These are phyloP conservation scores for Molossus molossus DNA, from an alignment of 2,797 vertebrate genomes.

Conservation along the genomic window DNA sequence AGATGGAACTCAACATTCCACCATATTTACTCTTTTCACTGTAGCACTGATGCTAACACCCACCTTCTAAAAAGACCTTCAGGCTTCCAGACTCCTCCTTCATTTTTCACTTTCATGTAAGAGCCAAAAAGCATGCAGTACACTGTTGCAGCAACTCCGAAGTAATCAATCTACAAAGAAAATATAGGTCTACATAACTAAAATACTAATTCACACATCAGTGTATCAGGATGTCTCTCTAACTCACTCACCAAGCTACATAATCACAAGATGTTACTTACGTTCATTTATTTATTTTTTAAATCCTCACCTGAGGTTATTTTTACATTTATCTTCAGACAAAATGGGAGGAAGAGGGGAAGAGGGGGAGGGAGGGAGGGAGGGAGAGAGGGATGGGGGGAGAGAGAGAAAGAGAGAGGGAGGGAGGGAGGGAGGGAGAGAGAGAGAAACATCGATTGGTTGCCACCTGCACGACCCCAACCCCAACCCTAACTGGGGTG, in stretches of 20 bases:
- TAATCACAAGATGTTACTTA: background rate
- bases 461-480: too few relatives aligned
- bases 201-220: background rate
- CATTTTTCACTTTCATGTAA: constrained; percentile 95
- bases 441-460: too few relatives aligned
- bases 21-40: background rate
- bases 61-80: constrained; percentile 93
- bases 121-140: constrained; percentile 97
- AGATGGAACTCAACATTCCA: background rate
- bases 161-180: constrained; percentile 94
- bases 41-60: background rate
- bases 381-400: too few relatives aligned
- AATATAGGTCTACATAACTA: background rate
- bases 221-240: background rate
- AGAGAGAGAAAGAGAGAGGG: too few relatives aligned
- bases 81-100: constrained; percentile 93
- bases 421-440: too few relatives aligned
- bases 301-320: too few relatives aligned
- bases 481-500: too few relatives aligned
- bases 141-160: constrained; percentile 95
- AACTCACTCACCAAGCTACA: background rate
- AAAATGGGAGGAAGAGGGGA: too few relatives aligned
- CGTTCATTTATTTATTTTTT: too few relatives aligned
- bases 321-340: too few relatives aligned
- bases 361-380: too few relatives aligned